Base-by-base conservation (phyloP, 2,888 invertebrate genomes). In the Aromia moschata region DNA sequence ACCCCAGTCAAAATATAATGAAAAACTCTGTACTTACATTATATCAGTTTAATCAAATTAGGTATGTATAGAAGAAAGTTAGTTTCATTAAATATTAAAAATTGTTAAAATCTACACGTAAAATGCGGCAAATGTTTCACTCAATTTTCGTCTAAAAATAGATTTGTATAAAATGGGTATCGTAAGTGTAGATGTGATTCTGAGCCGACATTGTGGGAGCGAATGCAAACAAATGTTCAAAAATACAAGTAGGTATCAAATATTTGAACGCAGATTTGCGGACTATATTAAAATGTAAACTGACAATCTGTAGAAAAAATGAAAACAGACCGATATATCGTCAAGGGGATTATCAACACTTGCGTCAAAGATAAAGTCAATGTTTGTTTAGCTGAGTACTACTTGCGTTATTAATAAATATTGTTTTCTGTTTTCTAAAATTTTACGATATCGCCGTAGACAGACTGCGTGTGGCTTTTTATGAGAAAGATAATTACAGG, bases 341-440 rank as follows among this genome's bases (percentile, higher is more conserved):
- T 41, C 52, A 30, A 49, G 31, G 52, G 18, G 54, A 54, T 63
- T 60, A 63, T 60, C 63, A 57, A 47, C 56, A 61, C 62, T 62
- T 68, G 43, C 68, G 68, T 68, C 68, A 68, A 60, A 56, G 68
- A 64, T 68, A 68, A 65, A 31, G 64, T 66, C 65, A 68, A 62
- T 68, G 68, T 68, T 68, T 64, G 60, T 58, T 55, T 56, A 56
- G 56, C 37, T 40, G 58, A 56, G 51, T 56, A 45, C 45, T 59
- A 63, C 58, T 60, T 60, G 54, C 64, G 64, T 64, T 61, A 60
- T 45, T 59, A 58, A 58, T 54, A 55, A 49, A 36, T 37, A 49
- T 40, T 30, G 38, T 52, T 31, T 52, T 52, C 4, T 40, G 30
- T 41, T 40, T 52, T 41, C 30, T 12, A 37, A 20, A 38, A 41